These are phyloP conservation scores for Bujurquina vittata DNA, from an alignment of 2,113 vertebrate genomes.

Conservation along the genomic window DNA sequence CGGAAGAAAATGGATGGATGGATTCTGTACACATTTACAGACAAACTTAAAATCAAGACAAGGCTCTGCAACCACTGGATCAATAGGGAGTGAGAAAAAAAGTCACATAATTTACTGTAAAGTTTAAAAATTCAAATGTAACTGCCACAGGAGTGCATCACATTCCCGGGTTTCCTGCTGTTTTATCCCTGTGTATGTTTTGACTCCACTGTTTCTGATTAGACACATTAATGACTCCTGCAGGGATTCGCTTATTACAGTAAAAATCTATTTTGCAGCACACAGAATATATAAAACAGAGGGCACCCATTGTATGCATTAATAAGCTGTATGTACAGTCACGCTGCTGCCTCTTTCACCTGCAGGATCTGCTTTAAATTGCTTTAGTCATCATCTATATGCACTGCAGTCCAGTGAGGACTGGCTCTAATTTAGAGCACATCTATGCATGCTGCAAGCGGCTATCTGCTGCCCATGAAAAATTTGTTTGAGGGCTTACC, in stretches of 20 bases:
- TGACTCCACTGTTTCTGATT: neutral
- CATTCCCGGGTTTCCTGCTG: neutral
- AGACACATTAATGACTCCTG: neutral
- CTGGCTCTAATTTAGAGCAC: neutral
- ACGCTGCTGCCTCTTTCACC: neutral
- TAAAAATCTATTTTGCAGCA: neutral
- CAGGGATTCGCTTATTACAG: neutral
- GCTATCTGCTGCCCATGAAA: neutral
- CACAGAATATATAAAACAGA: neutral
- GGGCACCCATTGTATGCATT: neutral
- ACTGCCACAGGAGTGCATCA: neutral
- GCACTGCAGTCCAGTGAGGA: neutral
- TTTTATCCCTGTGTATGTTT: neutral
- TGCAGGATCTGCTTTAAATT: neutral
- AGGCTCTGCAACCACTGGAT: neutral
- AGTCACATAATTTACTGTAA: neutral
- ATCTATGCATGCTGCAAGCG: neutral
- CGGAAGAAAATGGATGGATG: no score
- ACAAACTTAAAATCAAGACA: neutral
- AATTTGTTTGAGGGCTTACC: neutral
- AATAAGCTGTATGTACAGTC: neutral
- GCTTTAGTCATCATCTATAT: neutral
- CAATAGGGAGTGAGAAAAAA: neutral
- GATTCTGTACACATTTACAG: no score
- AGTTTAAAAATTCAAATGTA: neutral